These are phyloP conservation scores for Hanleya hanleyi DNA, from an alignment of 2,888 invertebrate species.

Conservation along the genomic window DNA sequence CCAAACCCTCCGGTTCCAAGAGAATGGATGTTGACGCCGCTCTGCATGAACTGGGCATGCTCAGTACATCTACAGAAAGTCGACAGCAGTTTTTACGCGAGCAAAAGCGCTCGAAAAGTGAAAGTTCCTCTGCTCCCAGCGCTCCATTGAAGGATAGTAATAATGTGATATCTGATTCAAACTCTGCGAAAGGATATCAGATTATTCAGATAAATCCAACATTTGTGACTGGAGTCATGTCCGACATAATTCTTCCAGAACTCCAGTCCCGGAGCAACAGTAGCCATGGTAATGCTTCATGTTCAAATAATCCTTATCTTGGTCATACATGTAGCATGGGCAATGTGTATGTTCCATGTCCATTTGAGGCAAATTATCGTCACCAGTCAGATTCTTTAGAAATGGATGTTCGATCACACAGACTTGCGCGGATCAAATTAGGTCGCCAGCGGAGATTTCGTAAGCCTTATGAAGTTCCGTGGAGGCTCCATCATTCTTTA, in stretches of 20 bases:
- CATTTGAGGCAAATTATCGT: conserved; percentile 6
- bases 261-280: too few species aligned
- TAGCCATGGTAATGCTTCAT: too few species aligned
- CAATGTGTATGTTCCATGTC: background rate
- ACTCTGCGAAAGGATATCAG: conserved; percentile 38
- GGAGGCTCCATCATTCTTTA: conserved; percentile 55
- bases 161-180: background rate
- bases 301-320: too few species aligned
- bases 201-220: conserved; percentile 58
- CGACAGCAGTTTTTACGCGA: conserved; percentile 60
- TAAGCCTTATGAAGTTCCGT: conserved; percentile 66
- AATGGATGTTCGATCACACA: conserved; percentile 17
- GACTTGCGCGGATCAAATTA: conserved; percentile 39
- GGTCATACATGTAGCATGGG: too few species aligned
- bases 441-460: conserved; percentile 42
- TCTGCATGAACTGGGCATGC: conserved; percentile 68
- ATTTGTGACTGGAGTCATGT: conserved; percentile 54
- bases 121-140: conserved; percentile 22
- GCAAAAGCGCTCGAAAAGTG: conserved; percentile 48
- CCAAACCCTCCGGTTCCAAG: conserved; percentile 22
- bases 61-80: conserved; percentile 65
- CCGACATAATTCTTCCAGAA: conserved; percentile 21
- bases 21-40: conserved; percentile 66
- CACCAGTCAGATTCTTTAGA: conserved; percentile 16
- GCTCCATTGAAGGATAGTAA: background rate